Conservation (phyloP, 2,113 vertebrate species). For the Nettapus auritus region DNA sequence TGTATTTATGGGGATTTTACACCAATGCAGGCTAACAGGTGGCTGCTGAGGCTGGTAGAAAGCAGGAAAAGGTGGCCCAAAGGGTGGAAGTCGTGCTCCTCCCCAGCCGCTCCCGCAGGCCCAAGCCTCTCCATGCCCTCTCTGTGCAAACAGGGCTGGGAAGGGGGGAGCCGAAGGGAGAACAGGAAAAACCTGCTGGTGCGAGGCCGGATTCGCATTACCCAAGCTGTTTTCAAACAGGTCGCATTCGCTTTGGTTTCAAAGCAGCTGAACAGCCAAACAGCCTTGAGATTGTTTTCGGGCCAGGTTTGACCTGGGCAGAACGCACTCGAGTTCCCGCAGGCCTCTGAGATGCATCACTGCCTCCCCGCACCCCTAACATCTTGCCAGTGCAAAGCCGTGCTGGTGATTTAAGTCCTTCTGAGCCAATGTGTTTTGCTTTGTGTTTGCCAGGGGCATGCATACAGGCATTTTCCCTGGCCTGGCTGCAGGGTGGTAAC, state of each 20-base stretch:
- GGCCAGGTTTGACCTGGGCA: not conserved
- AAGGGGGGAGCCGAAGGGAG: not conserved
- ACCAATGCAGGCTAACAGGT: not conserved
- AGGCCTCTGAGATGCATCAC: not conserved
- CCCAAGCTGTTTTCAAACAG: conserved; percentile 25
- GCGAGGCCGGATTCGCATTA: not conserved
- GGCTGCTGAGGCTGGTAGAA: not conserved
- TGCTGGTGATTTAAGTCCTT: not conserved
- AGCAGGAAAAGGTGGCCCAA: not conserved
- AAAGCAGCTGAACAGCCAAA: not conserved
- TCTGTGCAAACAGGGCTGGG: not conserved
- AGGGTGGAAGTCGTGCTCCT: not conserved
- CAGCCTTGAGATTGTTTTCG: not conserved
- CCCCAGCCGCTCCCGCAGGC: not conserved
- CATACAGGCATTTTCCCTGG: fast-evolving
- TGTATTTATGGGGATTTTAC: not conserved
- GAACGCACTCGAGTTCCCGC: fast-evolving
- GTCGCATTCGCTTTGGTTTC: conserved; percentile 27
- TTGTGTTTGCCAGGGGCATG: not conserved
- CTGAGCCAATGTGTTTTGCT: not conserved
- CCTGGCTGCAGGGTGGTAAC: not conserved
- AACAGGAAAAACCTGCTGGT: conserved; percentile 66
- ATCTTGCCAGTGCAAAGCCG: not conserved
- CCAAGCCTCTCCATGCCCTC: not conserved
- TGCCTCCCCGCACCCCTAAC: not conserved